phyloP scores from a whole-genome alignment of 2,113 vertebrate species.

The Poecile atricapillus region DNA sequence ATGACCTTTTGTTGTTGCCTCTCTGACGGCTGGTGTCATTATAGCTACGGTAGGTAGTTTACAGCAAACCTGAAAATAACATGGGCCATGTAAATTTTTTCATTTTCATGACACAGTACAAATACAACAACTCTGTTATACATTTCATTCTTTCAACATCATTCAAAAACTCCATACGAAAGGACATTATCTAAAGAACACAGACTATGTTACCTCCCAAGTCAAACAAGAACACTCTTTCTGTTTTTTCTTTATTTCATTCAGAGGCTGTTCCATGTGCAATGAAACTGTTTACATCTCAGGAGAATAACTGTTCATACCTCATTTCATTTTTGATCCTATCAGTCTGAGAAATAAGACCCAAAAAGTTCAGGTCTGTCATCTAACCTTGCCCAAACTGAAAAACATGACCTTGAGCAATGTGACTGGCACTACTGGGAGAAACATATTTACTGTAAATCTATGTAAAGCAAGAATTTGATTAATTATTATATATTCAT shows the following conservation, averaged over 20 bases:
- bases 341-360: background rate
- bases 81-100: conserved; percentile 64
- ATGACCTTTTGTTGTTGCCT: conserved; percentile 79
- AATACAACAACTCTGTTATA: background rate
- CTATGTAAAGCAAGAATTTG: background rate
- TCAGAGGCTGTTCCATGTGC: background rate
- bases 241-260: background rate
- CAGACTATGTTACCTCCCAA: background rate
- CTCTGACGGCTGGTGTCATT: conserved; percentile 89
- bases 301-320: background rate
- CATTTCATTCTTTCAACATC: background rate
- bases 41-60: conserved; percentile 70
- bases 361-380: background rate
- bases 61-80: conserved; percentile 76
- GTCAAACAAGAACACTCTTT: background rate
- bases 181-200: conserved; percentile 13
- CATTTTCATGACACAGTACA: conserved; percentile 33
- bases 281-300: background rate
- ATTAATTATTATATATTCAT: background rate
- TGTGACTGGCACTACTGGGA: fast-evolving
- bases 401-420: background rate
- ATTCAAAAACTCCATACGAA: background rate
- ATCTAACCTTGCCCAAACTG: background rate
- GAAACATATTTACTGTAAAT: background rate
- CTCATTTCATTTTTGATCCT: conserved; percentile 20